Evolutionary conservation across 1,140 invertebrate genomes (phyloP).

Genomic region (Drosophila trapezifrons): DNA sequence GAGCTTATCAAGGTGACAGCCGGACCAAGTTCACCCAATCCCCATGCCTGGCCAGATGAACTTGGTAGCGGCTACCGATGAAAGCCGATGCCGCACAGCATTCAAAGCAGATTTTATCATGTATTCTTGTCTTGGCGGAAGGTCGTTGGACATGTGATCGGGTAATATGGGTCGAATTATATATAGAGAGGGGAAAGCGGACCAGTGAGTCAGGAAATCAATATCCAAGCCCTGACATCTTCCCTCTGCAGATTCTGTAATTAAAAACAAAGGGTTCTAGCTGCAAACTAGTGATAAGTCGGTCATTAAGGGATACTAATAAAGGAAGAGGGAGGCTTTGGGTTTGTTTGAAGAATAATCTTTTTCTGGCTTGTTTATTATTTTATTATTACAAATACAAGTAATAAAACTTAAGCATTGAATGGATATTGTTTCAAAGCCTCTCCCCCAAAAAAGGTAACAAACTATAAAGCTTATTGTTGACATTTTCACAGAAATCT

Average conservation of each 20-base stretch:
- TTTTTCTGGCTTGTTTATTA: neutral
- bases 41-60: conserved; percentile 18
- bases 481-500: conserved; percentile 12
- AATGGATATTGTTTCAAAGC: neutral
- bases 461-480: neutral
- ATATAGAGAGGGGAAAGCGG: conserved; percentile 16
- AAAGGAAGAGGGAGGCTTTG: neutral
- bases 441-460: neutral
- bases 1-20: conserved; percentile 54
- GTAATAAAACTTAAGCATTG: no score
- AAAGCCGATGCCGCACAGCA: conserved; percentile 17
- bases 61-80: conserved; percentile 37
- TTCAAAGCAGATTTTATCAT: conserved; percentile 36
- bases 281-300: no score
- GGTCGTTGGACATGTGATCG: conserved; percentile 34
- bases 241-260: no score
- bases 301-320: no score
- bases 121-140: conserved; percentile 43
- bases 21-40: conserved; percentile 36
- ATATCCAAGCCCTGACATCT: neutral
- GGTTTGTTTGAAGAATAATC: neutral
- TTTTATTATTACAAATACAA: neutral
- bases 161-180: neutral
- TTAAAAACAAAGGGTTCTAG: neutral
- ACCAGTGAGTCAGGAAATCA: neutral